These are phyloP conservation scores for Kryptolebias ocellatus DNA, from an alignment of 2,797 vertebrate genomes.

Conservation along the genomic window DNA sequence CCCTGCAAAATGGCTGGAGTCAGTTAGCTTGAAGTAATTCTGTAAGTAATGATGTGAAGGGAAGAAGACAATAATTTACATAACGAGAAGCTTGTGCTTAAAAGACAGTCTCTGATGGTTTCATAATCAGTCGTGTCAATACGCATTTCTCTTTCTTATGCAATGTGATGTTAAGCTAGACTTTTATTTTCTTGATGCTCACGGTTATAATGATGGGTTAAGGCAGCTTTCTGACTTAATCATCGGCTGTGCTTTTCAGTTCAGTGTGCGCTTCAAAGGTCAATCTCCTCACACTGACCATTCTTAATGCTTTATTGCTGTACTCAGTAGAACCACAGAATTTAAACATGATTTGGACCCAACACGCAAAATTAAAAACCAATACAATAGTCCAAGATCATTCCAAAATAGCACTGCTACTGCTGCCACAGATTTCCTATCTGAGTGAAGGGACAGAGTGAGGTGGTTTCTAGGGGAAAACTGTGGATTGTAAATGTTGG, in stretches of 20 bases:
- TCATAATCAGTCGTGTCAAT: conserved; percentile 53
- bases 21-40: conserved; percentile 32
- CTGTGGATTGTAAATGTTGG: conserved; percentile 47
- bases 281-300: conserved; percentile 62
- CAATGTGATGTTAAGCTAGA: conserved; percentile 30
- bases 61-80: conserved; percentile 29
- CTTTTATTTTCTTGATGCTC: conserved; percentile 45
- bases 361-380: conserved; percentile 9
- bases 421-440: neutral
- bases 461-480: conserved; percentile 35
- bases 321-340: conserved; percentile 31
- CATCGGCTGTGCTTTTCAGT: conserved; percentile 71
- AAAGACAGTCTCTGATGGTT: conserved; percentile 27
- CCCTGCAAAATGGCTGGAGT: conserved; percentile 48
- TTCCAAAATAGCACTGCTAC: neutral
- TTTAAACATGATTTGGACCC: conserved; percentile 10
- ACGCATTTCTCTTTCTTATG: conserved; percentile 25
- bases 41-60: conserved; percentile 19
- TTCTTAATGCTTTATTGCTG: conserved; percentile 53
- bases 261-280: conserved; percentile 73
- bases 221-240: conserved; percentile 75
- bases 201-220: conserved; percentile 60
- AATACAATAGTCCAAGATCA: neutral
- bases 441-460: conserved; percentile 26
- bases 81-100: conserved; percentile 26